Conservation (phyloP, 2,888 invertebrate species). For the Acanthosepion esculentum region DNA sequence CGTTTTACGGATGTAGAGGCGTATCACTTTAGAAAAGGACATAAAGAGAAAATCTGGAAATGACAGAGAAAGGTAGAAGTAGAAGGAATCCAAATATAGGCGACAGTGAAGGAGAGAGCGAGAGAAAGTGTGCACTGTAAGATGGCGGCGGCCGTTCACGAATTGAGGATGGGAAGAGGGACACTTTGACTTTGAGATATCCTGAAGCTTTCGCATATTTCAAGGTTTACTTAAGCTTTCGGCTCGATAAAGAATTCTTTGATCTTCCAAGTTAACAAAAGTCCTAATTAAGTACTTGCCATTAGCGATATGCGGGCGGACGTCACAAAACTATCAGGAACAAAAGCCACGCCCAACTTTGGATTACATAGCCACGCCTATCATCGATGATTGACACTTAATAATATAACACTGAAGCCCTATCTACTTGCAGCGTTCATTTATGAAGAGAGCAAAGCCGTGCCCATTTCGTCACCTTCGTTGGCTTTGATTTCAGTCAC, state of each 20-base stretch:
- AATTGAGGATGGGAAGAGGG: neutral
- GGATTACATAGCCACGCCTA: no score
- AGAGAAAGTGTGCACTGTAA: neutral
- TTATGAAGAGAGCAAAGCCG: no score
- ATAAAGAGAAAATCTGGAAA: no score
- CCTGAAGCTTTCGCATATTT: neutral
- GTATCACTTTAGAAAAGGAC: no score
- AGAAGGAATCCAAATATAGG: no score
- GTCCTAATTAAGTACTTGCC: constrained; percentile 12
- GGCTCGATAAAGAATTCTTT: neutral
- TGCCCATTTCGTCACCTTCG: no score
- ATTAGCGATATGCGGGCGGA: neutral
- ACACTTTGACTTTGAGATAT: neutral
- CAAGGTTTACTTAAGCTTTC: constrained; percentile 18
- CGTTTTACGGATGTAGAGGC: no score
- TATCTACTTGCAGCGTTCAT: no score
- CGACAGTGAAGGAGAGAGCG: neutral
- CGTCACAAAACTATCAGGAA: neutral
- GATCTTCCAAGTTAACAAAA: neutral
- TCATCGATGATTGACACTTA: no score
- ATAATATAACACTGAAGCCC: no score
- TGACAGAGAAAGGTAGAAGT: no score
- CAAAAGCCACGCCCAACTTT: neutral
- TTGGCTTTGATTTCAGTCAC: no score
- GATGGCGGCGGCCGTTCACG: neutral